phyloP scores from a whole-genome alignment of 2,797 vertebrate species.

The Dromococcyx pavoninus region DNA sequence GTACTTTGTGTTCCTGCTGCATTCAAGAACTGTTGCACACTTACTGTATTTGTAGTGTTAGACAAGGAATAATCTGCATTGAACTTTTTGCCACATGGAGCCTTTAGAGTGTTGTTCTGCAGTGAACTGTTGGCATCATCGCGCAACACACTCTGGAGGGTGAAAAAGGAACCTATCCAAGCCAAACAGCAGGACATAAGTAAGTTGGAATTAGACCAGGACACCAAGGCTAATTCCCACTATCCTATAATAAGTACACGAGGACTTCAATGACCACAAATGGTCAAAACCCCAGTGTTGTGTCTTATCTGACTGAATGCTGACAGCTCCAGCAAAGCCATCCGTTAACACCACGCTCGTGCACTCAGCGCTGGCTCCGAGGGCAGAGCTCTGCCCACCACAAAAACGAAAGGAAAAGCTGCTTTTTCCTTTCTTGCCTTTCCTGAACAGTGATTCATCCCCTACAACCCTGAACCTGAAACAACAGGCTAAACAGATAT shows the following conservation, averaged over 20 bases:
- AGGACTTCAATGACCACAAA: constrained; percentile 34
- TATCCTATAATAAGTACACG: not conserved
- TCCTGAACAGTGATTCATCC: not conserved
- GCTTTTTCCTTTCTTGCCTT: not conserved
- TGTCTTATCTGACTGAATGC: not conserved
- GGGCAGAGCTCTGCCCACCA: not conserved
- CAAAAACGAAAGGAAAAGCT: not conserved
- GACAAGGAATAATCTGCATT: not conserved
- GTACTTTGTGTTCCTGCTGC: not conserved
- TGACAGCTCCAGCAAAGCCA: not conserved
- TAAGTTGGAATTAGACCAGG: not conserved
- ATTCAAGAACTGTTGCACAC: not conserved
- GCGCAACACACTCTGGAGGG: not conserved
- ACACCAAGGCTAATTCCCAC: not conserved
- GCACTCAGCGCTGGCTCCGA: not conserved
- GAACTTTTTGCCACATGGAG: not conserved
- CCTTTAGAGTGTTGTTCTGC: not conserved
- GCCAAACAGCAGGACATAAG: not conserved
- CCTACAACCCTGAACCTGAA: not conserved
- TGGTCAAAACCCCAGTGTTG: not conserved
- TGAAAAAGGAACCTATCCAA: not conserved
- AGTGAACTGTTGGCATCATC: not conserved
- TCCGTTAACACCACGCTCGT: not conserved
- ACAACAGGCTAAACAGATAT: not conserved
- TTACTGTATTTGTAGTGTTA: not conserved